phyloP scores from a whole-genome alignment of 2,113 vertebrate species.

The Cariama cristata region DNA sequence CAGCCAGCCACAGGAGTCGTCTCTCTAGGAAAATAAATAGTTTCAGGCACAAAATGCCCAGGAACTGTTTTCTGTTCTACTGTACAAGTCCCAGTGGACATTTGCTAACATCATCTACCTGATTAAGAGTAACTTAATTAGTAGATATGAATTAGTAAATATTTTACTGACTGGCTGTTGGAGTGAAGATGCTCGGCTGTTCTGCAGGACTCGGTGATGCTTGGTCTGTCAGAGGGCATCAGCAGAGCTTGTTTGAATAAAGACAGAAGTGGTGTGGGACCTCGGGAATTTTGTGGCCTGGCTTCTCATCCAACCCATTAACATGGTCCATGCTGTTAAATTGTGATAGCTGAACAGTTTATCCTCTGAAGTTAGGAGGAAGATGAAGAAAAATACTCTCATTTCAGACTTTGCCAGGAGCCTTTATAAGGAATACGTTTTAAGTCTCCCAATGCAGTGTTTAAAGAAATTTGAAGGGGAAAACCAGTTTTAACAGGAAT shows the following conservation, averaged over 20 bases:
- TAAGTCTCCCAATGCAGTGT: background rate
- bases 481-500: background rate
- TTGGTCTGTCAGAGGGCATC: background rate
- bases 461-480: background rate
- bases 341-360: background rate
- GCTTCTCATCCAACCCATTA: background rate
- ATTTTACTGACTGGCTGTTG: background rate
- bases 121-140: background rate
- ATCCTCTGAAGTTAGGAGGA: background rate
- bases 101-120: background rate
- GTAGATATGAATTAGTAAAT: background rate
- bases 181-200: background rate
- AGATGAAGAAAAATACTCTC: background rate
- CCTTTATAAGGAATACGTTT: background rate
- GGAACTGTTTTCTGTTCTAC: background rate
- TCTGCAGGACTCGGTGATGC: background rate
- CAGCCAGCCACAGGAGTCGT: background rate
- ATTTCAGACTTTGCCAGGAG: background rate
- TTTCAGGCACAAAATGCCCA: background rate
- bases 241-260: background rate
- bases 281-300: background rate
- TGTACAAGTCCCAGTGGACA: fast-evolving
- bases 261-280: background rate
- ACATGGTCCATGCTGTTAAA: background rate
- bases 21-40: background rate